Evolutionary conservation across 2,888 invertebrate species (phyloP), one percentile per base, ranked within the genome.

Genomic region (Agrochola lychnidis): DNA sequence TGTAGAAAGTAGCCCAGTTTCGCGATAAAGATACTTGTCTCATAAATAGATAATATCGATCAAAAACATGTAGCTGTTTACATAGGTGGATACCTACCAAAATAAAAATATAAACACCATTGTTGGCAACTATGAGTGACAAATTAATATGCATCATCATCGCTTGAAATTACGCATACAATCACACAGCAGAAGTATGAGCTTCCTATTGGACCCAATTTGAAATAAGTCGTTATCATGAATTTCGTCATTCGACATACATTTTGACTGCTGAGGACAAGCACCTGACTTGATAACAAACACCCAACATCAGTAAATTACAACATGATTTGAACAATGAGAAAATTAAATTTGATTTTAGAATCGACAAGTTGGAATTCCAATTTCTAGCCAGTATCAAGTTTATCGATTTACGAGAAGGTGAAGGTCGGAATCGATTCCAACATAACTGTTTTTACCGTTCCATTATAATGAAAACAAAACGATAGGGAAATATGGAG

Each of bases 391-490:
- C 59, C 71, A 57, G 63, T 68, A 72, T 62, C 51, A 63, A 72
- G 63, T 75, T 75, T 59, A 79, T 83, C 79, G 79, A 83, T 82
- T 72, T 16, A 73, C 45, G 22, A 45, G 67, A 48, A 59, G 57
- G n/a, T 67, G 66, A 56, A 82, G 66, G 78, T 64, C 48, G 30
- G 45, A 69, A 79, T 79, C 56, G 67, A 78, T 73, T 53, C 36
- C 14, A 5, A 82, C 36, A 30, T 72, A 40, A 59, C 40, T 53
- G 63, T 68, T 19, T 36, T n/a, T 67, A 73, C 62, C 40, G 53
- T 59, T 73, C 19, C 14, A 61, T 48, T 53, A 30, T 45, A 56
- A 36, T 56, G 22, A 78, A 73, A 78, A 70, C n/a, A 40, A 63
- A 53, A 53, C 14, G 14, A 61, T 72, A 61, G 36, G 12, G 61